phyloP scores from a whole-genome alignment of 1,140 invertebrate species.

The Drosophila sulfurigaster region DNA sequence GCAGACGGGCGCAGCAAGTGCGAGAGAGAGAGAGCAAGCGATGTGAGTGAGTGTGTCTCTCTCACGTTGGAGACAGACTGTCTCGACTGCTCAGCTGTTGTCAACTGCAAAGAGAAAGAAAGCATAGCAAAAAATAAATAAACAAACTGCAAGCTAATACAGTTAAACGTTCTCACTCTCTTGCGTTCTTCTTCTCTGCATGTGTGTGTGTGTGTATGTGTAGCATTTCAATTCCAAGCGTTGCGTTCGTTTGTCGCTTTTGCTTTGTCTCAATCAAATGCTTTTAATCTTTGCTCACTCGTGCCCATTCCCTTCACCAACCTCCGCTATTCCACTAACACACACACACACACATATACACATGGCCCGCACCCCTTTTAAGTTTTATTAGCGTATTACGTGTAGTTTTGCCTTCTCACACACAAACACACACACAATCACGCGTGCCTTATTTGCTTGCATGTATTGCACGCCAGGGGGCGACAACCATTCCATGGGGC shows the following conservation, averaged over 20 bases:
- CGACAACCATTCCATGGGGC: slow-evolving; percentile 58
- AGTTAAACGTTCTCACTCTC: slow-evolving; percentile 9
- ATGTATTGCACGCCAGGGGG: slow-evolving; percentile 9
- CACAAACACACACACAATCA: background rate
- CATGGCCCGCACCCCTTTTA: slow-evolving; percentile 22
- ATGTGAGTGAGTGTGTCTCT: background rate
- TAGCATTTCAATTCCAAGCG: slow-evolving; percentile 51
- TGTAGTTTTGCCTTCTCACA: slow-evolving; percentile 17
- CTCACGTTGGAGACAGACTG: slow-evolving; percentile 38
- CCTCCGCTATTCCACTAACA: background rate
- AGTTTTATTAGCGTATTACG: slow-evolving; percentile 49
- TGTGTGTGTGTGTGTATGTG: too few species aligned
- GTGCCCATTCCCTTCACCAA: slow-evolving; percentile 36
- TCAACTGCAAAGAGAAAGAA: slow-evolving; percentile 68
- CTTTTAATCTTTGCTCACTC: slow-evolving; percentile 74
- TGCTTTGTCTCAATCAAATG: slow-evolving; percentile 77
- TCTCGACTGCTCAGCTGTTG: slow-evolving; percentile 60
- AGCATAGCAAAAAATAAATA: slow-evolving; percentile 60
- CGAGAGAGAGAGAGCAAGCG: background rate
- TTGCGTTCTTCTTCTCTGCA: background rate
- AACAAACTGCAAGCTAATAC: slow-evolving; percentile 46
- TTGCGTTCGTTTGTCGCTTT: slow-evolving; percentile 53
- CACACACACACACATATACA: background rate
- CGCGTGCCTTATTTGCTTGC: background rate
- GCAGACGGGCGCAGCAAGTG: background rate